These are phyloP conservation scores for Lates japonicus DNA, from an alignment of 2,797 vertebrate species.

Conservation along the genomic window DNA sequence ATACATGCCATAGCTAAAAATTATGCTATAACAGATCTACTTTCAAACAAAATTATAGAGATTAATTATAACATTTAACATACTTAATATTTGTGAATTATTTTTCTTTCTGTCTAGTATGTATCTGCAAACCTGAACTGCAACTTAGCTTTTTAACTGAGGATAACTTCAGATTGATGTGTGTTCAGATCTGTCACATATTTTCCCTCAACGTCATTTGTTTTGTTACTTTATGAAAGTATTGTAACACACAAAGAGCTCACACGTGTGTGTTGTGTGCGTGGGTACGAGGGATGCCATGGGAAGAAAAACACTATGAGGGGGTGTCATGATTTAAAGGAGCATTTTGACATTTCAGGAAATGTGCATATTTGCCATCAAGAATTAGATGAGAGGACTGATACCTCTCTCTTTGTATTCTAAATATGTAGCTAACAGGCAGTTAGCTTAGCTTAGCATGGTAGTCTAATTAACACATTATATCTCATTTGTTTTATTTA, in stretches of 20 bases:
- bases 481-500: no score
- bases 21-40: constrained; percentile 5
- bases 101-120: background rate
- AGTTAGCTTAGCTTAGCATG: background rate
- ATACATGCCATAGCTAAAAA: background rate
- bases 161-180: background rate
- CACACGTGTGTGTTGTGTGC: background rate
- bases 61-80: background rate
- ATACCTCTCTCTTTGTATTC: background rate
- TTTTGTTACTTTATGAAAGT: background rate
- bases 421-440: background rate
- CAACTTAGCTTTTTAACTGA: background rate
- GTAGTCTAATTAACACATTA: no score
- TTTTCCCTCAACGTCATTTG: background rate
- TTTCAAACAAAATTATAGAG: constrained; percentile 26
- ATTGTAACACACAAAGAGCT: background rate
- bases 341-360: no score
- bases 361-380: no score
- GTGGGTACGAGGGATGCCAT: no score
- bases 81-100: background rate
- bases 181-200: no score
- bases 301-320: no score
- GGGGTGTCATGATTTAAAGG: no score
- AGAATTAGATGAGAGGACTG: no score
- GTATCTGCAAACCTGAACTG: background rate